A percentile compares a stretch with the other conserved stretches of the same genome.
Conservation (phyloP, 2,113 vertebrate species). For the Psettodes erumei region DNA sequence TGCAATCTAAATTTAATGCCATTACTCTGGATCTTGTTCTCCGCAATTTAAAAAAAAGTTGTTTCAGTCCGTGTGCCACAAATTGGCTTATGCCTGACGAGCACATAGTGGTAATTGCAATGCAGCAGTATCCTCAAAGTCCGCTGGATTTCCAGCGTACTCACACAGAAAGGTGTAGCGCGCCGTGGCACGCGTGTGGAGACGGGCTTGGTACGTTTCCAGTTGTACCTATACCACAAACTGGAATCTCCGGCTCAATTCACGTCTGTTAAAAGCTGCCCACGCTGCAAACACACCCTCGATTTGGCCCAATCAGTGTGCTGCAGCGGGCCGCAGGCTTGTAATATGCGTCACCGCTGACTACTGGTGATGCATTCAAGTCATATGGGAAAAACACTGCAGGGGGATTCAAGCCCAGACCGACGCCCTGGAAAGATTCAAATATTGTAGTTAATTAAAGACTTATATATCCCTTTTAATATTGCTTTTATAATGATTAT, state of each 20-base stretch:
- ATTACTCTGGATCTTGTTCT: slow-evolving; percentile 24
- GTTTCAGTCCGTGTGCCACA: slow-evolving; percentile 52
- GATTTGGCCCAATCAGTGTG: slow-evolving; percentile 78
- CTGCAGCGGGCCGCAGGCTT: slow-evolving; percentile 70
- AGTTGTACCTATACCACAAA: slow-evolving; percentile 68
- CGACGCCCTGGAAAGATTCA: background rate
- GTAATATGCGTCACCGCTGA: slow-evolving; percentile 73
- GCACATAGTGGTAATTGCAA: slow-evolving; percentile 62
- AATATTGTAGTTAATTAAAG: background rate
- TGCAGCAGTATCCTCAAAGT: slow-evolving; percentile 60
- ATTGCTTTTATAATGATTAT: background rate
- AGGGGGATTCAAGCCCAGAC: slow-evolving; percentile 11
- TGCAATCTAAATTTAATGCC: slow-evolving; percentile 22
- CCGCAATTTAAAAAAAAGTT: slow-evolving; percentile 30
- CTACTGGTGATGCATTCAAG: slow-evolving; percentile 66
- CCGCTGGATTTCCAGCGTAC: slow-evolving; percentile 45
- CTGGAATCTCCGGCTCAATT: slow-evolving; percentile 79
- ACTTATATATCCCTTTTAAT: background rate
- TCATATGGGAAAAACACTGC: slow-evolving; percentile 42
- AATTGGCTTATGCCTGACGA: slow-evolving; percentile 41
- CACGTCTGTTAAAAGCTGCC: slow-evolving; percentile 78
- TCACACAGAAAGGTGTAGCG: slow-evolving; percentile 37
- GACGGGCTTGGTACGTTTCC: slow-evolving; percentile 58
- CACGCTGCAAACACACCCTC: slow-evolving; percentile 83
- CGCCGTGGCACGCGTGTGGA: slow-evolving; percentile 61